A percentile compares a stretch with the other conserved stretches of the same genome.
Conservation (phyloP, 2,797 vertebrate species). For the Lagorchestes hirsutus region DNA sequence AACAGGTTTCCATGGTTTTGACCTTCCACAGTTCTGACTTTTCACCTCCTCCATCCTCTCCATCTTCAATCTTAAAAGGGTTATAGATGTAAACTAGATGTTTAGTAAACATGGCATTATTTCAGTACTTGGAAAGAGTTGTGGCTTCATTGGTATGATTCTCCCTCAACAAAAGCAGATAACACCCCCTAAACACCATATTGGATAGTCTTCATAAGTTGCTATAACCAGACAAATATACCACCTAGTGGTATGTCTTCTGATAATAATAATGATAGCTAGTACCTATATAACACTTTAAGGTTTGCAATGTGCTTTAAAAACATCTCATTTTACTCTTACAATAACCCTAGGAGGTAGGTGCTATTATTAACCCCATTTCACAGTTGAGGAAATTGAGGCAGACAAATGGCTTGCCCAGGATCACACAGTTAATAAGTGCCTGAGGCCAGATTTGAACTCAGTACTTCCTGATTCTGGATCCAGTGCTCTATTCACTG, state of each 20-base stretch:
- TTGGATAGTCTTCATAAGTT: neutral
- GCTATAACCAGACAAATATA: neutral
- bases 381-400: neutral
- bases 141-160: neutral
- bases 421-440: neutral
- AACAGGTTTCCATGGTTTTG: neutral
- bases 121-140: neutral
- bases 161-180: neutral
- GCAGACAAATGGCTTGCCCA: neutral
- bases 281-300: neutral
- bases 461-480: neutral
- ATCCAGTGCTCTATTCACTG: neutral
- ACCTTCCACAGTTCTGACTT: neutral
- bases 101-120: neutral
- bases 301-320: neutral
- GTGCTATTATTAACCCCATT: neutral
- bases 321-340: conserved; percentile 1
- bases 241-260: neutral
- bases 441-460: neutral
- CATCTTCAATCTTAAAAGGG: neutral
- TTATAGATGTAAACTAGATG: neutral
- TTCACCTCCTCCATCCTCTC: neutral
- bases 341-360: neutral
- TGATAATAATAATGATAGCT: neutral
- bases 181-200: neutral